These are phyloP conservation scores for Sebastes taczanowskii DNA, from an alignment of 2,797 vertebrate species.

Conservation along the genomic window DNA sequence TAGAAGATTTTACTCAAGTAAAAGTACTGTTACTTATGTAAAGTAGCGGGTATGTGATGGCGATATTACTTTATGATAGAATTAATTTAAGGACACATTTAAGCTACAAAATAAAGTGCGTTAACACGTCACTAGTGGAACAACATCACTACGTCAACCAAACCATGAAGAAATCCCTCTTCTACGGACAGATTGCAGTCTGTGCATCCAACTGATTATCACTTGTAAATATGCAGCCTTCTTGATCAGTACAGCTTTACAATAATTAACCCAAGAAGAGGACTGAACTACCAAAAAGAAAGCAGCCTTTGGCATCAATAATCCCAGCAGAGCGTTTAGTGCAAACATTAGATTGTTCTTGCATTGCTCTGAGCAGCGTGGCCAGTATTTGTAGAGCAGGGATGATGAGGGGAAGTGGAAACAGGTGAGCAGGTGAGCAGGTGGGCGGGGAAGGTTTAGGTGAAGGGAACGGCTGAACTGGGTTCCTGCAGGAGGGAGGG, in stretches of 20 bases:
- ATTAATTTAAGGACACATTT: too few relatives aligned
- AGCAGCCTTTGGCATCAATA: not conserved
- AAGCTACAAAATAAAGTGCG: not conserved
- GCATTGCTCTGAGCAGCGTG: not conserved
- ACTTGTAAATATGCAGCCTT: not conserved
- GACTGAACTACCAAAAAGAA: not conserved
- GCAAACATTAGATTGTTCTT: rapidly evolving
- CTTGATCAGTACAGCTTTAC: not conserved
- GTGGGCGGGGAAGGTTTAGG: too few relatives aligned
- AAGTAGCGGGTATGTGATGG: not conserved
- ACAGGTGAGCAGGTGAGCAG: not conserved
- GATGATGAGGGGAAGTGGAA: not conserved
- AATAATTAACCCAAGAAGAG: not conserved
- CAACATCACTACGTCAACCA: not conserved
- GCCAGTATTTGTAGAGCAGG: not conserved
- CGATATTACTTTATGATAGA: too few relatives aligned
- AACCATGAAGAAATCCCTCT: not conserved
- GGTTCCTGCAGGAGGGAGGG: too few relatives aligned
- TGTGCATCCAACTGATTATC: not conserved
- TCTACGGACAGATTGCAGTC: not conserved
- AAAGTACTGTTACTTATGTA: not conserved
- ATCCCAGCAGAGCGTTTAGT: not conserved
- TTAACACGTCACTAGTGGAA: not conserved
- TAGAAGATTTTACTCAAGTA: not conserved
- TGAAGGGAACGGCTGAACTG: too few relatives aligned